These are phyloP conservation scores for Gadus macrocephalus DNA, from an alignment of 2,113 vertebrate genomes.

Conservation along the genomic window DNA sequence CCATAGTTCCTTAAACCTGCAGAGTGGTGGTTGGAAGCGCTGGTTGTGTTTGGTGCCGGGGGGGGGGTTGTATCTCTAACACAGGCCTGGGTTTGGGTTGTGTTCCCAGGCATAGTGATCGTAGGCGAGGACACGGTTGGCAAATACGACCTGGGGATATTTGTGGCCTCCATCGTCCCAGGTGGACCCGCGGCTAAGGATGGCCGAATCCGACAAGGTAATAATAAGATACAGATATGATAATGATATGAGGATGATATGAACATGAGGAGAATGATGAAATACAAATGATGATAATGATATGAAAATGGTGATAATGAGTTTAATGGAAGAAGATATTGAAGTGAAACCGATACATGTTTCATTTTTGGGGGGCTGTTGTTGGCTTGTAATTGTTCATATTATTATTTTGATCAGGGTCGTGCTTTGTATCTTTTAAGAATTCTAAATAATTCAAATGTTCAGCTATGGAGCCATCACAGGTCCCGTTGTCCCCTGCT, in stretches of 20 bases:
- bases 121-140: slow-evolving; percentile 81
- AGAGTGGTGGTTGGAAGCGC: neutral
- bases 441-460: no score
- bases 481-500: neutral
- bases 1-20: neutral
- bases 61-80: no score
- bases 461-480: no score
- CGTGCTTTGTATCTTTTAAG: no score
- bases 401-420: no score
- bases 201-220: slow-evolving; percentile 83
- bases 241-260: neutral
- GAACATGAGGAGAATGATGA: no score
- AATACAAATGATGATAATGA: neutral
- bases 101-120: slow-evolving; percentile 80
- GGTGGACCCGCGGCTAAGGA: slow-evolving; percentile 87
- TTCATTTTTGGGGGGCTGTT: no score
- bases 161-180: slow-evolving; percentile 82
- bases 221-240: neutral
- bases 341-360: no score
- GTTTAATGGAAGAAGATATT: no score
- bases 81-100: neutral
- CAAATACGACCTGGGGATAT: slow-evolving; percentile 81
- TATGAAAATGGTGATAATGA: neutral
- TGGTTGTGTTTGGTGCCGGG: no score
- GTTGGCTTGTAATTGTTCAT: no score